Percentiles rank a stretch among this genome's conserved stretches.
Conservation (phyloP, 2,113 vertebrate genomes). For the Dinomys branickii region DNA sequence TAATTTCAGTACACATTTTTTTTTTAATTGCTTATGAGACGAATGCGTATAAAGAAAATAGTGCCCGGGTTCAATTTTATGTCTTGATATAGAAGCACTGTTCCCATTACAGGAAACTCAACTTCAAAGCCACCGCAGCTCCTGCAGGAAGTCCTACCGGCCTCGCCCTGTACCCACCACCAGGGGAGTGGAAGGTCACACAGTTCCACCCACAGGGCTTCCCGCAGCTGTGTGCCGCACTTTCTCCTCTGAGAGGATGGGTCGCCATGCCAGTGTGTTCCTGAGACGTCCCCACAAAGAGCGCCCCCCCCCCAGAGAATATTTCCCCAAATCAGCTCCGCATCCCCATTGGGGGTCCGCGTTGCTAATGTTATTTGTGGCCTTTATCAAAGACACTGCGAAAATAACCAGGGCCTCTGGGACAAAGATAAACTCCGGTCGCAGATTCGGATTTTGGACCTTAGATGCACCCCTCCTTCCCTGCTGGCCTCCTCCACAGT, state of each 20-base stretch:
- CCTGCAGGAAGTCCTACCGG: not conserved
- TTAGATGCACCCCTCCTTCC: not conserved
- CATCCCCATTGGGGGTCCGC: not conserved
- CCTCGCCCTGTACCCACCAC: not conserved
- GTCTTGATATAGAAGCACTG: not conserved
- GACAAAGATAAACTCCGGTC: not conserved
- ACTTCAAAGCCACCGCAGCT: not conserved
- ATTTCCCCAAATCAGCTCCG: not conserved
- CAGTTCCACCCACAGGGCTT: not conserved
- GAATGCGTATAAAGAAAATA: constrained; percentile 1
- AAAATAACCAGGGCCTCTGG: not conserved
- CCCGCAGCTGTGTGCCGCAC: not conserved
- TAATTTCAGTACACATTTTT: not conserved
- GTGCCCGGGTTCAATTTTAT: not conserved
- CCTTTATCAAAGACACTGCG: not conserved
- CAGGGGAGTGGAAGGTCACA: not conserved
- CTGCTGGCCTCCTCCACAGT: not conserved
- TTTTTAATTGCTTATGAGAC: not conserved
- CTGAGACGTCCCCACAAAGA: not conserved
- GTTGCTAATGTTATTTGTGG: not conserved
- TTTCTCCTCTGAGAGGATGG: not conserved
- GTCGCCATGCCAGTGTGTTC: not conserved
- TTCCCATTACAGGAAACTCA: constrained; percentile 12
- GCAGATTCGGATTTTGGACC: not conserved
- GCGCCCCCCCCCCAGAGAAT: not conserved